Percentiles rank a stretch among this genome's conserved stretches.
Evolutionary conservation across 2,113 vertebrate species (phyloP).

Genomic region (Daboia siamensis): DNA sequence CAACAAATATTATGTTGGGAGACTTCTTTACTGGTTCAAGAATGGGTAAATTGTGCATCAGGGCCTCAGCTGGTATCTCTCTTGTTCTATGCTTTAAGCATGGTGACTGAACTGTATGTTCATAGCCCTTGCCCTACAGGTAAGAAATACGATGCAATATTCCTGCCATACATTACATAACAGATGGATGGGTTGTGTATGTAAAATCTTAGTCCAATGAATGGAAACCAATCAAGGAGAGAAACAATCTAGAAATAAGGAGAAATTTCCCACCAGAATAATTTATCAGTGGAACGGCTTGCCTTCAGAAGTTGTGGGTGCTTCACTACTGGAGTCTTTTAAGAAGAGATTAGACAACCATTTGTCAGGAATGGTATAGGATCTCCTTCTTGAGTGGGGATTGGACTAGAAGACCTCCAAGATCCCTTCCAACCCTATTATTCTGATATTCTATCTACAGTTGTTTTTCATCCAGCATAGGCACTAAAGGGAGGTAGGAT

Average conservation of each 20-base stretch:
- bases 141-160: accelerated
- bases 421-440: too few relatives aligned
- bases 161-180: not conserved
- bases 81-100: not conserved
- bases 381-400: too few relatives aligned
- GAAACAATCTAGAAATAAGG: too few relatives aligned
- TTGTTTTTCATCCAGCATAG: not conserved
- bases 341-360: too few relatives aligned
- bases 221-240: too few relatives aligned
- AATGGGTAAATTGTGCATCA: not conserved
- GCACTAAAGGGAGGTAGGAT: not conserved
- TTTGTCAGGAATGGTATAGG: too few relatives aligned
- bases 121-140: accelerated
- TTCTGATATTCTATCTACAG: too few relatives aligned
- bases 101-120: not conserved
- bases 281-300: too few relatives aligned
- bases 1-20: not conserved
- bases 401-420: too few relatives aligned
- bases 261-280: too few relatives aligned
- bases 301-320: too few relatives aligned
- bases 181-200: not conserved
- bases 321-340: too few relatives aligned
- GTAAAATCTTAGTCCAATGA: not conserved
- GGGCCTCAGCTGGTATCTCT: not conserved
- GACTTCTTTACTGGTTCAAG: not conserved